Conservation (phyloP, 2,113 vertebrate species). For the Brachypteracias leptosomus region DNA sequence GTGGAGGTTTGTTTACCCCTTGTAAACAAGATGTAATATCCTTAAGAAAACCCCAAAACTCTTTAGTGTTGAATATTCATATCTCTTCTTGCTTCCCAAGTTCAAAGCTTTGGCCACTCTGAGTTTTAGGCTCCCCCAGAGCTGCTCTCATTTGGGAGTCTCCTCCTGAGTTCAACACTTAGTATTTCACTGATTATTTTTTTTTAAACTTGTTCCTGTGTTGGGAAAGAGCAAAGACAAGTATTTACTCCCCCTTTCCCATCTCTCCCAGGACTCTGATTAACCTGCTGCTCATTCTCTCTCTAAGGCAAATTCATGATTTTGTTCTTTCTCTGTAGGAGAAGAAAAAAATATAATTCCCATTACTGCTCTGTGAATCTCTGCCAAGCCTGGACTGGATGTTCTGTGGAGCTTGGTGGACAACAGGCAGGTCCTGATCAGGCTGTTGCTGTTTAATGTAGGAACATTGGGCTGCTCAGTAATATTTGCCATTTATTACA, state of each 20-base stretch:
- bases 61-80: background rate
- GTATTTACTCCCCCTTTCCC: background rate
- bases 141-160: background rate
- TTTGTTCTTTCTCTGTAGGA: background rate
- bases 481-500: background rate
- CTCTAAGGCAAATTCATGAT: background rate
- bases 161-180: background rate
- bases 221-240: background rate
- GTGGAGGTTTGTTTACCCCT: background rate
- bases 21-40: background rate
- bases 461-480: background rate
- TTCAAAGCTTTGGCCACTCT: background rate
- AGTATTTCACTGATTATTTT: background rate
- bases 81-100: background rate
- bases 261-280: background rate
- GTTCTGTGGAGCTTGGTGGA: background rate
- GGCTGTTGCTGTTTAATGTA: background rate
- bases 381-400: background rate
- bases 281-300: background rate
- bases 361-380: background rate
- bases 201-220: background rate
- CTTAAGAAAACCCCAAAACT: background rate
- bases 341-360: background rate
- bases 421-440: background rate
- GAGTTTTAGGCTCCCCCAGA: background rate